Base-by-base conservation (phyloP, 2,888 invertebrate species). In the Heliconius ismenius region DNA sequence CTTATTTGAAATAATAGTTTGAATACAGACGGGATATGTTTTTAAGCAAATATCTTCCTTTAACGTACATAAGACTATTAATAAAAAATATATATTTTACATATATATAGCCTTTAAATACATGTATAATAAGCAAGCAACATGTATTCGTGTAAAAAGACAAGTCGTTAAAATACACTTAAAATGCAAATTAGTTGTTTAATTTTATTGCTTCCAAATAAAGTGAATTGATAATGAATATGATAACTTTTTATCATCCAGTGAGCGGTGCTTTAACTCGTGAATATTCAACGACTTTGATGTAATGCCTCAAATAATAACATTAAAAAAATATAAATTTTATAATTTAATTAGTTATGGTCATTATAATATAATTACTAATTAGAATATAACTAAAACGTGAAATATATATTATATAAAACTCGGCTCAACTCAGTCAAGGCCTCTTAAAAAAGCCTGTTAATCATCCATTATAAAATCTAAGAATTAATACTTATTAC, bases 181-280 rank as follows among this genome's bases (percentile, higher is more conserved):
- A 15, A 43, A 43, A 67, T 39, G 67, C 24, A 67, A 70, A 70
- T 58, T 32, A 36, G 32, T 58, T 70, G 24, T 32, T n/a, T 36
- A 58, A 32, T 70, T 49, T 28, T 69, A 70, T 58, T n/a, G n/a
- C 58, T 21, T 32, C 32, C n/a, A 32, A 70, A 58, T 70, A 58
- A 70, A 70, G n/a, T 36, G 32, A 32, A 54, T 70, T 32, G 32
- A 58, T 70, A 54, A 70, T 58, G n/a, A 70, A 70, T 24, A 70
- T 58, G 70, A 70, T 70, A 70, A 58, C 58, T 70, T 70, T 70
- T 36, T 24, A 70, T 58, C n/a, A 58, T 58, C 32, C 9, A 70
- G 69, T 24, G 32, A 32, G 54, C 58, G n/a, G n/a, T 36, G 9
- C 28, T 21, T 54, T 4, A 54, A 9, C 11, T 65, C 36, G n/a